Percentiles rank a stretch among this genome's conserved stretches.
Conservation (phyloP, 1,140 invertebrate species). For the Drosophila sproati region DNA sequence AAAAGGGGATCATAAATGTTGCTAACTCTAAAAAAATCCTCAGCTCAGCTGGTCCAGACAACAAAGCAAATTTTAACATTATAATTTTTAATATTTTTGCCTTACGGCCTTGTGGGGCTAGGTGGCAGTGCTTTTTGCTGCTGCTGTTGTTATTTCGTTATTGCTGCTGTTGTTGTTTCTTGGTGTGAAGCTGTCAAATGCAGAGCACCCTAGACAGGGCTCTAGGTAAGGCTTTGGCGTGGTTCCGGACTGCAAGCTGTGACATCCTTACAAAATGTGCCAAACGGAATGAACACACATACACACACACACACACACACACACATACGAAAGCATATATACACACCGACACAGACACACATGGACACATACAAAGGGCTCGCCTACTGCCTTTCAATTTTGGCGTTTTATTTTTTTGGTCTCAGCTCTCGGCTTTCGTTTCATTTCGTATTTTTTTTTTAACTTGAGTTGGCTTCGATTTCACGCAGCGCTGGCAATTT, state of each 20-base stretch:
- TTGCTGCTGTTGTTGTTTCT: constrained; percentile 52
- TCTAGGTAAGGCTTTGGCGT: constrained; percentile 47
- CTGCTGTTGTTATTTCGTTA: constrained; percentile 18
- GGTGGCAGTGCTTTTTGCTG: background rate
- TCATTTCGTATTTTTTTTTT: constrained; percentile 47
- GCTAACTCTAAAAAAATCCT: constrained; percentile 68
- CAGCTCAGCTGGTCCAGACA: constrained; percentile 57
- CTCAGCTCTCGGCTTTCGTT: constrained; percentile 76
- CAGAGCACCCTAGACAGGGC: constrained; percentile 65
- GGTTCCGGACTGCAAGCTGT: constrained; percentile 70
- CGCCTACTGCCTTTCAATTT: constrained; percentile 76
- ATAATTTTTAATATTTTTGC: constrained; percentile 83
- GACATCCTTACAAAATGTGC: constrained; percentile 74
- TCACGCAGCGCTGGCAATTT: constrained; percentile 80
- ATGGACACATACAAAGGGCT: constrained; percentile 35
- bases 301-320: constrained; percentile 11
- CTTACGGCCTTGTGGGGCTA: constrained; percentile 60
- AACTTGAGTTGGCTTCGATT: constrained; percentile 72
- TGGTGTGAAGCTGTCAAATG: constrained; percentile 81
- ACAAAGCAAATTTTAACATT: constrained; percentile 82
- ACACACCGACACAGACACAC: constrained; percentile 8
- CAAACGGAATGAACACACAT: constrained; percentile 49
- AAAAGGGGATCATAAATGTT: constrained; percentile 37
- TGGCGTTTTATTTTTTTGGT: constrained; percentile 60
- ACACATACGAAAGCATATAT: background rate